Evolutionary conservation across 2,113 vertebrate species (phyloP), one percentile per base, ranked within the genome.

Genomic region (Grammomys dolichurus): DNA sequence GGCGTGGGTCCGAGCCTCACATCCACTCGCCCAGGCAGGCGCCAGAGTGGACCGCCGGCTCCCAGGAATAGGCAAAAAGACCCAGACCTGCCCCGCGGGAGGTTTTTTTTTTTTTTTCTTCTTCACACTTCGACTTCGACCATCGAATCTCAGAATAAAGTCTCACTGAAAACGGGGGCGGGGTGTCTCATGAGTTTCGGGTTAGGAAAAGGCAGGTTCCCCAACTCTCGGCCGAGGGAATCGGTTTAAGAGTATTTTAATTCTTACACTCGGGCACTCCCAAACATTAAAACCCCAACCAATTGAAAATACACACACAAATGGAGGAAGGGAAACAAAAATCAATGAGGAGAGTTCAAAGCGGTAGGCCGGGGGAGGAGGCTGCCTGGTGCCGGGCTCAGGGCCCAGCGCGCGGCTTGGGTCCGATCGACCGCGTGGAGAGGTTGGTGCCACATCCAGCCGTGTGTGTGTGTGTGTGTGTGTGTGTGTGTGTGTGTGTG

Each of bases 301-400:
- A 95, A 70, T 67, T 94, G 95, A 95, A 96, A 89, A 51, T 51
- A 51, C 89, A 76, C 69, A 72, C 80, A 65, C 87, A 82, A 51
- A 93, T 31, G 33, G 40, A 72, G 31, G 72, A 89, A 96, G 56
- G 86, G 48, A 51, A 90, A 73, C 85, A 87, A 75, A 63, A 90
- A 96, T 96, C 96, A 93, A 40, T 85, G 81, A 48, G 2, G 24
- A 0, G 73, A 95, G 97, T 96, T 97, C 96, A 97, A 97, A 97
- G 96, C 72, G 46, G 73, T 5, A 8, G 82, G 87, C 72, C 12
- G 20, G 24, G 0, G 65, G 86, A 91, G 92, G 91, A 84, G 87
- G 93, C 78, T n/a, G 87, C 81, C 6, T 88, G 76, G 60, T 46
- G 88, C 65, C 73, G 2, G 5, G 88, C 65, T 11, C 69, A 1